Evolutionary conservation across 2,888 invertebrate genomes (phyloP), one percentile per base, ranked within the genome.

Genomic region (Hypena proboscidalis): DNA sequence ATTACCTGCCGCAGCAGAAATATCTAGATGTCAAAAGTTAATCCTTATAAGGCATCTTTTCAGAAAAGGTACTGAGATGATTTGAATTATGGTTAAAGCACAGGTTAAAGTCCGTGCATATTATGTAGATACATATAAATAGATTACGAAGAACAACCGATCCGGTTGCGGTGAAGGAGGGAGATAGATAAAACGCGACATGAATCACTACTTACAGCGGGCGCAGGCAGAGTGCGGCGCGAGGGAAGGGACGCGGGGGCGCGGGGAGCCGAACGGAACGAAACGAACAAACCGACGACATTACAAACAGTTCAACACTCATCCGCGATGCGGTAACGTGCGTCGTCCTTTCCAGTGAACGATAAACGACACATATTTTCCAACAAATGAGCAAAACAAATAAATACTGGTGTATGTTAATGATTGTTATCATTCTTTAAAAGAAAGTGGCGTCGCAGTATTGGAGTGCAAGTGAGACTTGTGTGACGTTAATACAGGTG

Each of bases 171-270:
- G 82, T 77, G 89, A 88, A 89, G 86, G 88, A 89, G 87, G 82
- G 90, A 90, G 90, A 90, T 88, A 89, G 90, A 89, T 88, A 89
- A 85, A 89, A 88, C 87, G 85, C 90, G 85, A 88, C 89, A 89
- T 90, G 90, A 90, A 90, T 90, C 90, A 90, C 90, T 90, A 88
- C 85, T 85, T 80, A 77, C 83, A 83, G 81, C 78, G 77, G 77
- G 82, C 80, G 78, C 80, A 81, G 79, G 78, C 80, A 81, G 79
- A 77, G 82, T 71, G 77, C 77, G 77, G 74, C 61, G 83, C 68
- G 82, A 69, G 81, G 72, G 70, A 52, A 66, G 64, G 39, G 58
- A 60, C 59, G 77, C 67, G 75, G 67, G 77, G 73, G 74, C 67
- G 75, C 66, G 80, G 68, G 67, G 70, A 66, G 74, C 67, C 69